Conservation (phyloP, 2,113 vertebrate genomes). For the Sturnus vulgaris region DNA sequence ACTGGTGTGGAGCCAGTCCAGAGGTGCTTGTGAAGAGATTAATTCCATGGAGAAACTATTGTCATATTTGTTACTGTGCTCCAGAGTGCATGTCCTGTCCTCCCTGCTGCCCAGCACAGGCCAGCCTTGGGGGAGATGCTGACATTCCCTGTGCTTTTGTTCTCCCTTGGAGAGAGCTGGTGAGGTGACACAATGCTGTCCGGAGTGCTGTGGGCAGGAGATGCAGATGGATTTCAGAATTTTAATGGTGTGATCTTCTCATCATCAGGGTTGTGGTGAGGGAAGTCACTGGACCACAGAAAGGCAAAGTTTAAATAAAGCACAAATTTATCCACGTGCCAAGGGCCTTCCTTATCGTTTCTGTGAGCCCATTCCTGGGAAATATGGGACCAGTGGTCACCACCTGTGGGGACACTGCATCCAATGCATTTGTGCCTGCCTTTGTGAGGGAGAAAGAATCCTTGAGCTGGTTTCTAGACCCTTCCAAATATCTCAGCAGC, state of each 20-base stretch:
- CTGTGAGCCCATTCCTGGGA: not conserved
- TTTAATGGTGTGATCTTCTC: not conserved
- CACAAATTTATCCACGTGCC: not conserved
- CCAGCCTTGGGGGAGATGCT: not conserved
- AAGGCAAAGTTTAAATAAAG: not conserved
- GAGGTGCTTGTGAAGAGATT: not conserved
- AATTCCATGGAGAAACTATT: not conserved
- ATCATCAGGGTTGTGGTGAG: not conserved
- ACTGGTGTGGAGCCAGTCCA: not conserved
- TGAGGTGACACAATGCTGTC: not conserved
- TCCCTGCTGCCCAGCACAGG: not conserved
- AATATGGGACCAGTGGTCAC: not conserved
- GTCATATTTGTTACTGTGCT: not conserved
- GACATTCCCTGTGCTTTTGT: not conserved
- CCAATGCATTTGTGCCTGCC: not conserved
- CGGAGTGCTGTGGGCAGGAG: not conserved
- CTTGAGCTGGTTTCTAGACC: not conserved
- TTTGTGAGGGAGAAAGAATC: not conserved
- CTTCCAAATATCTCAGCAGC: not conserved
- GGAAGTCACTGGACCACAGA: not conserved
- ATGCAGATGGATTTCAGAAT: not conserved
- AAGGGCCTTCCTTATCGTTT: not conserved
- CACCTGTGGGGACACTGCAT: not conserved
- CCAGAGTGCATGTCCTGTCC: not conserved
- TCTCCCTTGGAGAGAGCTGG: not conserved